phyloP scores from a whole-genome alignment of 2,797 vertebrate species.

The Betta splendens region DNA sequence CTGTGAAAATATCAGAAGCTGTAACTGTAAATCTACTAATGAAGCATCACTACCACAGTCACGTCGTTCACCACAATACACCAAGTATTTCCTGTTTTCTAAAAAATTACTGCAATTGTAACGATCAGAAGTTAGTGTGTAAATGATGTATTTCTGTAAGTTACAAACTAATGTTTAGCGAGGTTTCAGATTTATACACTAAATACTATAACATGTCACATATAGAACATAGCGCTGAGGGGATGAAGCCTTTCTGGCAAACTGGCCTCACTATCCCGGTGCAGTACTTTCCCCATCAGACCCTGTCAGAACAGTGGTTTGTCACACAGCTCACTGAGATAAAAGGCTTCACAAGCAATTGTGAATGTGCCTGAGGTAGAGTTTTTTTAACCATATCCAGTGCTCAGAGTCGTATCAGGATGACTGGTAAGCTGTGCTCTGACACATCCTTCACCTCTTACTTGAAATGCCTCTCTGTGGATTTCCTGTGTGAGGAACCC shows the following conservation, averaged over 20 bases:
- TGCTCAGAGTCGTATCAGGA: background rate
- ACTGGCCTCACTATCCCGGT: conserved; percentile 5
- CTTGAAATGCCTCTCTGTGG: conserved; percentile 65
- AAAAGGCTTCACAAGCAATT: background rate
- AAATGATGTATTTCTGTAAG: conserved; percentile 6
- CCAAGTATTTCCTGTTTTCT: conserved; percentile 8
- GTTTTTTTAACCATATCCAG: conserved; percentile 9
- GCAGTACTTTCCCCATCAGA: background rate
- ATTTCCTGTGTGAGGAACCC: conserved; percentile 63
- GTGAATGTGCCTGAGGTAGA: background rate
- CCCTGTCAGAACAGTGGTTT: background rate
- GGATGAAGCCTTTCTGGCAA: no score
- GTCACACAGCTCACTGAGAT: background rate
- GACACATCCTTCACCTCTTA: conserved; percentile 45
- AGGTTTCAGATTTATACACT: no score
- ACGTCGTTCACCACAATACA: background rate
- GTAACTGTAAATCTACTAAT: conserved; percentile 46
- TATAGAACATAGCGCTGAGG: no score
- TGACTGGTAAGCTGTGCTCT: background rate
- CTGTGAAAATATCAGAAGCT: conserved; percentile 25
- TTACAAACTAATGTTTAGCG: background rate
- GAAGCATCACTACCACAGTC: conserved; percentile 24
- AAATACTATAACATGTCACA: no score
- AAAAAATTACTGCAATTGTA: conserved; percentile 11
- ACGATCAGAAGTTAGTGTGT: conserved; percentile 34